Percentiles rank a stretch among this genome's conserved stretches.
Conservation (phyloP, 2,113 vertebrate species). For the Setophaga coronata region DNA sequence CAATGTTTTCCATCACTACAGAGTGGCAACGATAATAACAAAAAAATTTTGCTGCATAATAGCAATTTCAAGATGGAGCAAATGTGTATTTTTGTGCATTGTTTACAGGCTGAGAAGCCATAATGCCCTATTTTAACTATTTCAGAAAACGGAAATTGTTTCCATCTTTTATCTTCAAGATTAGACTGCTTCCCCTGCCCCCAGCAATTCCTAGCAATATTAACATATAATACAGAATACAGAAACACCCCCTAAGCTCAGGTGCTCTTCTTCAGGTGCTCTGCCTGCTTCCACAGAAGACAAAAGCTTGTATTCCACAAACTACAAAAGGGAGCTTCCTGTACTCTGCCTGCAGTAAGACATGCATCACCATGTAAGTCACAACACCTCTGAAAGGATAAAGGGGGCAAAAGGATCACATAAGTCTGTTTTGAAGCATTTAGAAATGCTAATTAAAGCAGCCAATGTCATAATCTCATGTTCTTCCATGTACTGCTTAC, state of each 20-base stretch:
- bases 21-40: background rate
- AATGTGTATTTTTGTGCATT: background rate
- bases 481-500: conserved; percentile 66
- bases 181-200: rapidly evolving
- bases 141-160: background rate
- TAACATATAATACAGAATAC: background rate
- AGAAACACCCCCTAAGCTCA: background rate
- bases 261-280: background rate
- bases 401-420: background rate
- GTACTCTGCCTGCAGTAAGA: background rate
- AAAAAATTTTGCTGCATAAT: background rate
- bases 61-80: background rate
- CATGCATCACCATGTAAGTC: rapidly evolving
- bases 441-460: background rate
- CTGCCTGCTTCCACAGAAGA: background rate
- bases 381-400: background rate
- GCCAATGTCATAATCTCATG: background rate
- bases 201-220: background rate
- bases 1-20: background rate
- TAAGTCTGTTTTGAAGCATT: background rate
- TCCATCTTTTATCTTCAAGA: background rate
- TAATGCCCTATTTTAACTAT: background rate
- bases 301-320: background rate
- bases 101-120: background rate
- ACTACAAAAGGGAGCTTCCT: background rate